Evolutionary conservation across 2,888 invertebrate species (phyloP).

Genomic region (Diarsia mendica): DNA sequence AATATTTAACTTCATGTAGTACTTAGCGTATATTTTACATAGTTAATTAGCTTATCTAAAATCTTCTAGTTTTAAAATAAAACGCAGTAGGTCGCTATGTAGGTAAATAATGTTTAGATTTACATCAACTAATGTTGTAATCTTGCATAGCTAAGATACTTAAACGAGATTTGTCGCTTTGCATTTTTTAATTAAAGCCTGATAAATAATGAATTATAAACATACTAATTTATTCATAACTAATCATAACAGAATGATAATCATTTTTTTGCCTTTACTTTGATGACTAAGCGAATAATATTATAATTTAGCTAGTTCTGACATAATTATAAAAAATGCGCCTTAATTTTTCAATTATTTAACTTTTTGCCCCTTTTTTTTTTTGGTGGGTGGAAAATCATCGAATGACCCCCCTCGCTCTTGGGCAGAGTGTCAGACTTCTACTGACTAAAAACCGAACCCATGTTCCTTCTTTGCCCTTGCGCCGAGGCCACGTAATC

Average conservation of each 20-base stretch:
- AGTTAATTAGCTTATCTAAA: neutral
- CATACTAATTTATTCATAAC: neutral
- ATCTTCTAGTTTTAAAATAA: neutral
- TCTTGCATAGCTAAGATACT: neutral
- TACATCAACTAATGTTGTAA: neutral
- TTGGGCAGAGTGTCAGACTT: too few species aligned
- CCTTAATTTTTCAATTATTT: neutral
- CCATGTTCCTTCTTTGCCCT: too few species aligned
- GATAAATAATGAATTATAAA: neutral
- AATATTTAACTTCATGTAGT: neutral
- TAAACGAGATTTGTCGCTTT: neutral
- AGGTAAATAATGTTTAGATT: neutral
- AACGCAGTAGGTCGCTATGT: neutral
- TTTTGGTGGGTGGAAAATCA: too few species aligned
- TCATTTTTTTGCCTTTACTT: neutral
- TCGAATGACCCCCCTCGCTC: too few species aligned
- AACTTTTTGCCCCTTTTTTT: too few species aligned
- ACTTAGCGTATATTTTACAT: too few species aligned
- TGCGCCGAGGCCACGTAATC: too few species aligned
- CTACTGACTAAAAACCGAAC: too few species aligned
- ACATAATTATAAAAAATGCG: neutral
- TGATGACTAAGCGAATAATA: neutral
- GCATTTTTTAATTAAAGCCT: neutral
- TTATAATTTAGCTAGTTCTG: neutral
- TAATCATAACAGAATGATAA: neutral